phyloP scores from a whole-genome alignment of 2,888 invertebrate species.

The Empis livida region DNA sequence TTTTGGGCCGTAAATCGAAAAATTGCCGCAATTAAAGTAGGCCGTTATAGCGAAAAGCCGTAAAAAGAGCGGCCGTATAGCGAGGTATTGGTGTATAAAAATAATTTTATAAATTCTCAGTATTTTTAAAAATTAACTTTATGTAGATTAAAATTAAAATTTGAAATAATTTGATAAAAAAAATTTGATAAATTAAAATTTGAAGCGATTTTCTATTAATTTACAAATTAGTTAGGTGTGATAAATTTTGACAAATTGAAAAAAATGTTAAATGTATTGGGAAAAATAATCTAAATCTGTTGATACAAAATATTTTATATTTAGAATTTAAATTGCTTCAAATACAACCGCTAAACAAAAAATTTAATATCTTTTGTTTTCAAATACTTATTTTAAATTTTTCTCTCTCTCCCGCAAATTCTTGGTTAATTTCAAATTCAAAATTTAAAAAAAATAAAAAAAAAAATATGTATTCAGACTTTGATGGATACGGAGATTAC shows the following conservation, averaged over 20 bases:
- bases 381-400: not conserved
- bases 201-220: not conserved
- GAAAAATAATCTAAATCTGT: too few relatives aligned
- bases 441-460: constrained; percentile 6
- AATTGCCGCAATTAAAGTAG: too few relatives aligned
- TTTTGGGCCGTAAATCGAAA: too few relatives aligned
- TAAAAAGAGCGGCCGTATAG: too few relatives aligned
- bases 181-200: not conserved
- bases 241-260: too few relatives aligned
- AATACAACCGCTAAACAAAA: not conserved
- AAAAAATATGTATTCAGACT: constrained; percentile 44
- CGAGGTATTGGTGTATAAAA: too few relatives aligned
- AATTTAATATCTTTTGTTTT: not conserved
- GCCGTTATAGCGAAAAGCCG: too few relatives aligned
- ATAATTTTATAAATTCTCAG: not conserved
- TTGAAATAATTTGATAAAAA: not conserved
- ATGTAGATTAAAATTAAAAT: too few relatives aligned
- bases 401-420: not conserved
- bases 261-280: too few relatives aligned
- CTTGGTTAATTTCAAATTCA: not conserved
- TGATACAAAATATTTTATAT: too few relatives aligned
- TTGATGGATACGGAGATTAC: constrained; percentile 77
- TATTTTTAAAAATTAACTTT: not conserved
- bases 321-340: not conserved
- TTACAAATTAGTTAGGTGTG: not conserved